Conservation (phyloP, 1,140 invertebrate genomes). For the Drosophila kohkoa region DNA sequence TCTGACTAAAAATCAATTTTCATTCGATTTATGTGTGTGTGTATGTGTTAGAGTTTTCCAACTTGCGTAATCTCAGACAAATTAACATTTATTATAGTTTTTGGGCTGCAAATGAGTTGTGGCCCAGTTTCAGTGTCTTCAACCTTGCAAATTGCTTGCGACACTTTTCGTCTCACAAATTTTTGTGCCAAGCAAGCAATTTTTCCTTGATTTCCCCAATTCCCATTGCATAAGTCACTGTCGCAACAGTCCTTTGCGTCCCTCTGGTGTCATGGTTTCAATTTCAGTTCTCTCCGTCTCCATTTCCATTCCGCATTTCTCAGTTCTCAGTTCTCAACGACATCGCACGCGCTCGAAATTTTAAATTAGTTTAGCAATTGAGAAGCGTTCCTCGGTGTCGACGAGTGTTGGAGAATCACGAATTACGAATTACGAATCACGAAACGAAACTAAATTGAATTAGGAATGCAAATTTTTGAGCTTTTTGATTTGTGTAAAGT, state of each 20-base stretch:
- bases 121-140: slow-evolving; percentile 52
- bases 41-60: slow-evolving; percentile 31
- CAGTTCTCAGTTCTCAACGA: slow-evolving; percentile 6
- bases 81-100: slow-evolving; percentile 77
- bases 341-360: slow-evolving; percentile 72
- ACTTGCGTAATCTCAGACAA: slow-evolving; percentile 64
- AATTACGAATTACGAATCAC: slow-evolving; percentile 60
- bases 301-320: neutral
- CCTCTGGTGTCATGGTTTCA: slow-evolving; percentile 51
- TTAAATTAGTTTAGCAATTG: slow-evolving; percentile 80
- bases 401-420: slow-evolving; percentile 34
- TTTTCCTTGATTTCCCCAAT: slow-evolving; percentile 43
- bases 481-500: slow-evolving; percentile 58
- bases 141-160: slow-evolving; percentile 43
- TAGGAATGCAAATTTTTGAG: slow-evolving; percentile 67
- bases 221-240: slow-evolving; percentile 51
- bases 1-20: slow-evolving; percentile 66
- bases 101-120: slow-evolving; percentile 40
- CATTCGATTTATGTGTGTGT: slow-evolving; percentile 60
- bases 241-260: slow-evolving; percentile 25
- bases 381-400: slow-evolving; percentile 61
- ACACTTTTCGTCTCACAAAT: slow-evolving; percentile 30
- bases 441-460: slow-evolving; percentile 68
- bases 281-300: slow-evolving; percentile 48
- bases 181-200: slow-evolving; percentile 1